A percentile compares a stretch with the other conserved stretches of the same genome.
Conservation (phyloP, 2,113 vertebrate genomes). For the Lophochroa leadbeateri region DNA sequence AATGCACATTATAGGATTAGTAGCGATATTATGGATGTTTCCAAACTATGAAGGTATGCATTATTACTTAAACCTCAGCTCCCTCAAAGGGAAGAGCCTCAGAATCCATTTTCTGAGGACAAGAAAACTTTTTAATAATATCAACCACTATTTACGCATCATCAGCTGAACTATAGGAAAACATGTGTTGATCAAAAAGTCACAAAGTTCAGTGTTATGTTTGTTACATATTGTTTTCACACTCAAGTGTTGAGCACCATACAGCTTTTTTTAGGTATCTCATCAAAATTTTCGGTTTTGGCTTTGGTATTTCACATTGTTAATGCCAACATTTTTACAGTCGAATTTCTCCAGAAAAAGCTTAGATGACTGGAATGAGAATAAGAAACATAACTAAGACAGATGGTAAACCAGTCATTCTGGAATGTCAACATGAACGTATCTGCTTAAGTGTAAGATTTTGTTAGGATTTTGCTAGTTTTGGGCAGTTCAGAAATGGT, state of each 20-base stretch:
- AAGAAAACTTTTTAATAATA: neutral
- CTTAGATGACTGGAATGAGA: neutral
- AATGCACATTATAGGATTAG: neutral
- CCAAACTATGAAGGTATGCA: neutral
- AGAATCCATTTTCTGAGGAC: neutral
- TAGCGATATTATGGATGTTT: neutral
- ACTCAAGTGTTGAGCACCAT: neutral
- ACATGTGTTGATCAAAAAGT: neutral
- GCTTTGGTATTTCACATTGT: neutral
- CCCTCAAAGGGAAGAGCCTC: neutral
- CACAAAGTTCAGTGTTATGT: neutral
- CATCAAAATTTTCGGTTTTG: neutral
- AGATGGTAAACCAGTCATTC: neutral
- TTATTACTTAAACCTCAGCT: neutral
- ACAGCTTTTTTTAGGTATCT: neutral
- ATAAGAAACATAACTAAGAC: neutral
- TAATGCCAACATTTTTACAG: neutral
- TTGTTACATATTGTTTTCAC: neutral
- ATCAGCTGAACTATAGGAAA: neutral
- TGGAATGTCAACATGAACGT: neutral
- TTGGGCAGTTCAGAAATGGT: neutral
- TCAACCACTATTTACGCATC: neutral
- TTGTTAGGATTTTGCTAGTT: neutral
- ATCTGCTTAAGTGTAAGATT: neutral
- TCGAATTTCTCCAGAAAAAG: neutral